Conservation (phyloP, 2,797 vertebrate genomes). For the Tolypeutes matacus region DNA sequence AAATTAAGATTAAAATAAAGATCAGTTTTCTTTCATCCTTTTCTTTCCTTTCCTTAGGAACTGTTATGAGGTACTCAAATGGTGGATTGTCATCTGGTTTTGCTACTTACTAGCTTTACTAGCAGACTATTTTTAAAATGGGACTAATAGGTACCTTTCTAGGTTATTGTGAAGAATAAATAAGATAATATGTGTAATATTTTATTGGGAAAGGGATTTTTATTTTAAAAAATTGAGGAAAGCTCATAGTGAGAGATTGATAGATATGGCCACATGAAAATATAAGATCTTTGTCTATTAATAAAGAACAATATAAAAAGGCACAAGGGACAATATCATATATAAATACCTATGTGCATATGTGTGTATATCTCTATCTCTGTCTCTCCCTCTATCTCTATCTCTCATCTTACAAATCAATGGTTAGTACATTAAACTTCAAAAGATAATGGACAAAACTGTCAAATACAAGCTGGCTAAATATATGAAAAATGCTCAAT, state of each 20-base stretch:
- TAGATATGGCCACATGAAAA: background rate
- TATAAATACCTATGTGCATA: background rate
- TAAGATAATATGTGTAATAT: background rate
- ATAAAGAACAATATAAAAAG: background rate
- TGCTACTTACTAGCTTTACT: background rate
- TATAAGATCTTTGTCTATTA: background rate
- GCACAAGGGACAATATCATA: background rate
- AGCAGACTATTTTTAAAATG: background rate
- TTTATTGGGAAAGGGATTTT: background rate
- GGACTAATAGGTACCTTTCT: background rate
- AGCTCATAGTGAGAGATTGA: background rate
- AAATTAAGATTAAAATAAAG: background rate
- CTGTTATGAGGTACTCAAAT: background rate
- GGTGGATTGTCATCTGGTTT: background rate
- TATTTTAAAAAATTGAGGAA: background rate
- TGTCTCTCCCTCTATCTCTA: too few relatives aligned
- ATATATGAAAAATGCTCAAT: background rate
- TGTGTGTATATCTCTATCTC: background rate
- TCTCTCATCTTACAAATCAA: background rate
- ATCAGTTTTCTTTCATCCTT: background rate
- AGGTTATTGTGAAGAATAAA: background rate
- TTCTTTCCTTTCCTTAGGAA: background rate
- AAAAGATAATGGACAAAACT: background rate
- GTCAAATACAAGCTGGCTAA: background rate
- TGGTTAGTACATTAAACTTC: background rate